Evolutionary conservation across 2,113 vertebrate species (phyloP).

Genomic region (Myotis lucifugus): DNA sequence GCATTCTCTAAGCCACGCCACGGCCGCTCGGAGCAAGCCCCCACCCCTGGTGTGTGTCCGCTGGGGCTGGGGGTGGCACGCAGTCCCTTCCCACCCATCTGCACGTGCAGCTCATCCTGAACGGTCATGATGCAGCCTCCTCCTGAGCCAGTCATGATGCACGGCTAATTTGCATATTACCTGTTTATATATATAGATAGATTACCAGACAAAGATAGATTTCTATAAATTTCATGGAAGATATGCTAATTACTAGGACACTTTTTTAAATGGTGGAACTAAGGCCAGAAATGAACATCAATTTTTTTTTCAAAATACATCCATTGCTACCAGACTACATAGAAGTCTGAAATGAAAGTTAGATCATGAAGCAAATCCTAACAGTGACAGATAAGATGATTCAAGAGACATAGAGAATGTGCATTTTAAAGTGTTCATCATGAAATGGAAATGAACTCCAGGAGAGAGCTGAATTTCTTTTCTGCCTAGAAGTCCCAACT

Average conservation of each 20-base stretch:
- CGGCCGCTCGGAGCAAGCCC: fast-evolving
- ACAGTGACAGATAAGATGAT: not conserved
- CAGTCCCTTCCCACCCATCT: no score
- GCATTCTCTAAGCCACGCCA: no score
- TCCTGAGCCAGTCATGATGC: no score
- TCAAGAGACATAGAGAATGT: not conserved
- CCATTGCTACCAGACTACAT: not conserved
- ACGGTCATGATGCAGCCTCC: no score
- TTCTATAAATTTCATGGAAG: not conserved
- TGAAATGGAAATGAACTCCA: not conserved
- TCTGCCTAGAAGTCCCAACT: not conserved
- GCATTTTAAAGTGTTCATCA: not conserved
- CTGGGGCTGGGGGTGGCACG: no score
- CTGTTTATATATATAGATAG: no score
- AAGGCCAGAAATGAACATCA: not conserved
- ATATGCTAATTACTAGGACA: not conserved
- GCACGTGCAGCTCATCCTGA: no score
- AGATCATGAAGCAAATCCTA: not conserved
- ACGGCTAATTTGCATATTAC: no score
- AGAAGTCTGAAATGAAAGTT: not conserved
- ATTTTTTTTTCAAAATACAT: not conserved
- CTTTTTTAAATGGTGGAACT: not conserved
- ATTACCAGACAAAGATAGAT: not conserved
- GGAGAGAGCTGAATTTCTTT: not conserved
- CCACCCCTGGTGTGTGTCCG: no score